Evolutionary conservation across 2,888 invertebrate genomes (phyloP).

Genomic region (Mycalesis mineus): DNA sequence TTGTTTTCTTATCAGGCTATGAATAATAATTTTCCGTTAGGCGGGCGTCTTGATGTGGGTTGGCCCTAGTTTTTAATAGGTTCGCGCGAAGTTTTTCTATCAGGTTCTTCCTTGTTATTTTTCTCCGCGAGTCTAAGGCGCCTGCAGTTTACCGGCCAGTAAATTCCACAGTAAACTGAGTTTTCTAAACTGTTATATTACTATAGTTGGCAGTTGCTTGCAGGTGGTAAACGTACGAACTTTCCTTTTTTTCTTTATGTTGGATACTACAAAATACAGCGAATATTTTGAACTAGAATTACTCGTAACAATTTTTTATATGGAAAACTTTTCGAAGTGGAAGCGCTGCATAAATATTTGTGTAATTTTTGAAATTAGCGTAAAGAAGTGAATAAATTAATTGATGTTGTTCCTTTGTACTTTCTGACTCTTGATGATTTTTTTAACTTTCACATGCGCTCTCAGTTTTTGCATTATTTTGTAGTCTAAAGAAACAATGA

Average conservation of each 20-base stretch:
- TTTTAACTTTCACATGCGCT: too few species aligned
- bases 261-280: too few species aligned
- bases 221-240: background rate
- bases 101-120: conserved; percentile 5
- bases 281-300: too few species aligned
- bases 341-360: too few species aligned
- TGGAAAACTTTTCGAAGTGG: too few species aligned
- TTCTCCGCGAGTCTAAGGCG: conserved; percentile 1
- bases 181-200: background rate
- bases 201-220: background rate
- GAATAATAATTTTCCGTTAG: background rate
- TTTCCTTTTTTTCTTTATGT: background rate
- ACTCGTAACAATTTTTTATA: too few species aligned
- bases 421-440: too few species aligned
- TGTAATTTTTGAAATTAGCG: too few species aligned
- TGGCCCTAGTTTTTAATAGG: conserved; percentile 3
- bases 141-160: conserved; percentile 2
- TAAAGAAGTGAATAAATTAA: too few species aligned
- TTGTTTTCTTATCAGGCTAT: background rate
- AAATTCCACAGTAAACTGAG: conserved; percentile 10
- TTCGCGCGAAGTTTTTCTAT: conserved; percentile 10
- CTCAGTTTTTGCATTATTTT: too few species aligned
- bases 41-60: background rate
- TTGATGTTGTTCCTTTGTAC: too few species aligned
- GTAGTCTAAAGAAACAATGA: too few species aligned